These are phyloP conservation scores for Amitus sp. DNA, from an alignment of 2,888 invertebrate genomes.

Conservation along the genomic window DNA sequence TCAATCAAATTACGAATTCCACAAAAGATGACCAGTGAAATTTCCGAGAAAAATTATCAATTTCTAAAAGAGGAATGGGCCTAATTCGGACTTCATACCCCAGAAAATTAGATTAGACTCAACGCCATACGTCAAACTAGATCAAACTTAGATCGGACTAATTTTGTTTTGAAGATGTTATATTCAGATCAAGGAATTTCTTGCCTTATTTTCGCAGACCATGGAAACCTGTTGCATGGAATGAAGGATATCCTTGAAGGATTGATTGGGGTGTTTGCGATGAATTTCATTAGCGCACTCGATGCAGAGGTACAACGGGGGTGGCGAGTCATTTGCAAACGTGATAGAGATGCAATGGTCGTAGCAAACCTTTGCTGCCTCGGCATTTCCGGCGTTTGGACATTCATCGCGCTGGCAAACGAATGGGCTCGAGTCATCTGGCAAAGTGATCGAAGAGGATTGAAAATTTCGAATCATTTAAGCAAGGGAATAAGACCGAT, in stretches of 20 bases:
- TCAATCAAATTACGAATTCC: no score
- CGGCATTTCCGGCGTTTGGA: slow-evolving; percentile 85
- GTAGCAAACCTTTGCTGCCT: slow-evolving; percentile 93
- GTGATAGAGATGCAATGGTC: slow-evolving; percentile 92
- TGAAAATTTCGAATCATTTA: no score
- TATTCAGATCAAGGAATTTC: slow-evolving; percentile 10
- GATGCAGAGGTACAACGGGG: slow-evolving; percentile 94
- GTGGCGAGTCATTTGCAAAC: slow-evolving; percentile 87
- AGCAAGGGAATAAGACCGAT: no score
- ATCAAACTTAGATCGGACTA: no score
- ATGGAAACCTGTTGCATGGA: slow-evolving; percentile 95
- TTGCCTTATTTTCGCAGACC: slow-evolving; percentile 94
- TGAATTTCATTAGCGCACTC: slow-evolving; percentile 95
- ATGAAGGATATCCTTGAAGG: slow-evolving; percentile 87
- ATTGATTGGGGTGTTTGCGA: slow-evolving; percentile 85
- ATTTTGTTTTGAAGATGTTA: no score
- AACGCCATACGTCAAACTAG: no score
- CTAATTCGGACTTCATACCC: no score
- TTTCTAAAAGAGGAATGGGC: no score
- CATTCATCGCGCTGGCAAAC: slow-evolving; percentile 93
- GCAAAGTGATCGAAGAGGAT: no score
- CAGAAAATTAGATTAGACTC: no score
- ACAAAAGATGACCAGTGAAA: no score
- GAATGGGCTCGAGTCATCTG: slow-evolving; percentile 81
- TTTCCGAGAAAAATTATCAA: no score